phyloP scores from a whole-genome alignment of 2,113 vertebrate genomes.

The Melanocharis versteri region DNA sequence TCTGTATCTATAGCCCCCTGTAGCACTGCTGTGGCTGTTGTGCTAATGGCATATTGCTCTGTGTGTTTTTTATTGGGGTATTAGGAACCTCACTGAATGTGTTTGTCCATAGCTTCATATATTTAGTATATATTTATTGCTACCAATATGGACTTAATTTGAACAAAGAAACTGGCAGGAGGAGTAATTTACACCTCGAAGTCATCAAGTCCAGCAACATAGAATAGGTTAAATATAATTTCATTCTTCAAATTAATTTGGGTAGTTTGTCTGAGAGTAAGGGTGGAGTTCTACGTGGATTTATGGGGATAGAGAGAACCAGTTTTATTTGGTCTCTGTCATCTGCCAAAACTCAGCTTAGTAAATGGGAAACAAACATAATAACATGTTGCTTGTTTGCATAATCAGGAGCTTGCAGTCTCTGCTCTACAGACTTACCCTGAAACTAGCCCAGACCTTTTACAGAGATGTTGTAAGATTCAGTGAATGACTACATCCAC shows the following conservation, averaged over 20 bases:
- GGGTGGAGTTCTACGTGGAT: neutral
- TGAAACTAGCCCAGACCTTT: neutral
- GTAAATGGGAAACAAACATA: neutral
- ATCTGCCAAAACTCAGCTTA: neutral
- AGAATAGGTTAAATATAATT: neutral
- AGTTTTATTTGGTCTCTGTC: neutral
- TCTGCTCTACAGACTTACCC: neutral
- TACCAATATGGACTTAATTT: neutral
- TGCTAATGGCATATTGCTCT: neutral
- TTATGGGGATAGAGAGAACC: neutral
- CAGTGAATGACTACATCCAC: neutral
- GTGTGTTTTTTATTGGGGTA: neutral
- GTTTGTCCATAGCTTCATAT: neutral
- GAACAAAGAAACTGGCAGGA: neutral
- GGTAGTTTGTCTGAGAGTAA: neutral
- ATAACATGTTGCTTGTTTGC: neutral
- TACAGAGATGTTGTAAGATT: neutral
- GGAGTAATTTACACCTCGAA: neutral
- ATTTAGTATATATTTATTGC: neutral
- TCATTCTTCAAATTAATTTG: neutral
- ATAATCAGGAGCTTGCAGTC: neutral
- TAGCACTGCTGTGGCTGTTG: neutral
- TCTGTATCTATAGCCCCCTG: neutral
- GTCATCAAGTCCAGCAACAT: neutral
- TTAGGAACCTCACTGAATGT: neutral